These are phyloP conservation scores for Mesoligia furuncula DNA, from an alignment of 2,888 invertebrate species.

Conservation along the genomic window DNA sequence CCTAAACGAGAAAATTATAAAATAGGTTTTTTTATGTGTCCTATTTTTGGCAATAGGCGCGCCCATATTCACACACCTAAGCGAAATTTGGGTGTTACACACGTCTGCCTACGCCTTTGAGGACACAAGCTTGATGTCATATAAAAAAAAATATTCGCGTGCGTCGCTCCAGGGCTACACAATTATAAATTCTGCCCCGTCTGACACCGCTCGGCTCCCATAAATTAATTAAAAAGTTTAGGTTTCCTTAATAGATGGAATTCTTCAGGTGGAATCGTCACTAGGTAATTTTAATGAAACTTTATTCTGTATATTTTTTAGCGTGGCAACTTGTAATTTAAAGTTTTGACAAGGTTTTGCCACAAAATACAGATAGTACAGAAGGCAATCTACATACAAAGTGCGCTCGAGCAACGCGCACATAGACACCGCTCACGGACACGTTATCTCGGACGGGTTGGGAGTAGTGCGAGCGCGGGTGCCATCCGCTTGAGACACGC, in stretches of 20 bases:
- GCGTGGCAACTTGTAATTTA: slow-evolving; percentile 6
- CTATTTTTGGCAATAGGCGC: background rate
- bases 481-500: too few species aligned
- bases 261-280: slow-evolving; percentile 11
- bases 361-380: too few species aligned
- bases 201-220: background rate
- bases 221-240: slow-evolving; percentile 48
- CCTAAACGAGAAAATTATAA: too few species aligned
- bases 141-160: slow-evolving; percentile 22
- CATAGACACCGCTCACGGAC: too few species aligned
- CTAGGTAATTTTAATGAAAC: slow-evolving; percentile 12
- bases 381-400: too few species aligned
- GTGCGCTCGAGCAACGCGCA: too few species aligned
- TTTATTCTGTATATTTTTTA: slow-evolving; percentile 6
- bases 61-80: background rate
- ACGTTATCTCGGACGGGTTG: too few species aligned
- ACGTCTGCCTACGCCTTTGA: background rate
- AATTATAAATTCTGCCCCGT: slow-evolving; percentile 29
- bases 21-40: too few species aligned
- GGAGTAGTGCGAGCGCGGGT: too few species aligned
- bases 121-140: background rate
- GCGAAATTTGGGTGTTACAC: background rate
- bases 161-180: background rate
- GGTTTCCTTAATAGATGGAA: slow-evolving; percentile 1
- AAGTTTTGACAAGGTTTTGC: slow-evolving; percentile 25